Evolutionary conservation across 2,113 vertebrate species (phyloP), one percentile per base, ranked within the genome.

Genomic region (Girardinichthys multiradiatus): DNA sequence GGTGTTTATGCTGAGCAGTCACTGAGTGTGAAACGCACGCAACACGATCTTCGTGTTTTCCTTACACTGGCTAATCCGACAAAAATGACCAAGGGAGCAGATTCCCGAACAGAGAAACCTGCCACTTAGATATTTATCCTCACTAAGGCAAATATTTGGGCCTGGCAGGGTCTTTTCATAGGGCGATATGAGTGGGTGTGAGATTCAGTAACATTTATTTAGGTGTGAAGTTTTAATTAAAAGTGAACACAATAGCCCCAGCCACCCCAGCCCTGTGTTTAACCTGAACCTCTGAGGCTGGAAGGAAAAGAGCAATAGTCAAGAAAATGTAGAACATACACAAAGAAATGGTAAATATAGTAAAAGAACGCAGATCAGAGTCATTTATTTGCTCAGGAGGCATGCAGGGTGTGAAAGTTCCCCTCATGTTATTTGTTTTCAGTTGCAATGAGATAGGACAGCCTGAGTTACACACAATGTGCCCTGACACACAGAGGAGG

Each of bases 171-270:
- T 81, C 77, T 75, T 84, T 85, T 88, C 85, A 82, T 63, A 81
- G 59, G 51, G 78, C 26, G 61, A 85, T 81, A 83, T 80, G 77
- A 84, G 86, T 76, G 77, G 72, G 79, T 80, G 87, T 76, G 91
- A 87, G 78, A 82, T 75, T 80, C 73, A 1, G 83, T 75, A 77
- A 77, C 86, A 91, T 91, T 92, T 89, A 90, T 92, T 88, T 89
- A 79, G 77, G 82, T 89, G 89, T 90, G 86, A 88, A 81, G 83
- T 90, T 94, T 94, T 94, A 93, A 95, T 94, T 93, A 93, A 92
- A 93, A 87, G 85, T 85, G 86, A 92, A 93, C 93, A 86, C 10
- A 77, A 88, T 89, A 86, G 90, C 85, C 63, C 26, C 57, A 21
- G 77, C 73, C 64, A 69, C 33, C 9, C n/a, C 27, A 65, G 78